Percentiles rank a stretch among this genome's conserved stretches.
Conservation (phyloP, 2,888 invertebrate species). For the Tineola bisselliella region DNA sequence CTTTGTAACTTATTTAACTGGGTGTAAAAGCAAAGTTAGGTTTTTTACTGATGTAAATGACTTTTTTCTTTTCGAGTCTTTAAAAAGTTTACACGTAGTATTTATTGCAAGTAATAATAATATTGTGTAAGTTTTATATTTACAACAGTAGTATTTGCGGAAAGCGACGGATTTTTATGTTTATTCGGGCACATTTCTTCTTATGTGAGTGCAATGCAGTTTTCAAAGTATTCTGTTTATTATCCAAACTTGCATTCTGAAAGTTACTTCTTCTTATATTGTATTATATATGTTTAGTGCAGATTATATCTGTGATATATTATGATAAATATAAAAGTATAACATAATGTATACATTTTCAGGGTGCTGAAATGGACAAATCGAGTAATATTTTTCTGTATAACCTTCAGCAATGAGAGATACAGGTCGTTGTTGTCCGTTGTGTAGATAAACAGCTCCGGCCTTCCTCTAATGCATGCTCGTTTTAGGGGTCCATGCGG, state of each 20-base stretch:
- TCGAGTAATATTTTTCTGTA: conserved; percentile 16
- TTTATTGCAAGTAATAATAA: not conserved
- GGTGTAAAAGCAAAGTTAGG: conserved; percentile 12
- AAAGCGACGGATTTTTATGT: not conserved
- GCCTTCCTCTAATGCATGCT: conserved; percentile 24
- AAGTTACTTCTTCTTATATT: no score
- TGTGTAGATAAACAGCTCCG: conserved; percentile 33
- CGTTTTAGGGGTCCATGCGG: conserved; percentile 24
- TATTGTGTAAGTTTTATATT: not conserved
- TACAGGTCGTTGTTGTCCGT: conserved; percentile 16
- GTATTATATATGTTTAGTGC: no score
- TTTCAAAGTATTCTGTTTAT: not conserved
- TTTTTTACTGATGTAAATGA: not conserved
- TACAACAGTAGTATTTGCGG: not conserved
- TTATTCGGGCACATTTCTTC: not conserved
- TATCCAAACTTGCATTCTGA: no score
- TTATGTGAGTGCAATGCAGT: not conserved
- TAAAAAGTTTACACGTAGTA: no score
- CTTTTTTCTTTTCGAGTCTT: no score
- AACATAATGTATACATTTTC: no score
- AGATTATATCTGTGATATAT: no score
- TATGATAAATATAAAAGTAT: no score
- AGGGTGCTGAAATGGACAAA: conserved; percentile 31
- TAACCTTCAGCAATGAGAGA: not conserved
- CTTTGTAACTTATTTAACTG: conserved; percentile 7